phyloP scores from a whole-genome alignment of 1,140 invertebrate species.

The Drosophila ironensis region DNA sequence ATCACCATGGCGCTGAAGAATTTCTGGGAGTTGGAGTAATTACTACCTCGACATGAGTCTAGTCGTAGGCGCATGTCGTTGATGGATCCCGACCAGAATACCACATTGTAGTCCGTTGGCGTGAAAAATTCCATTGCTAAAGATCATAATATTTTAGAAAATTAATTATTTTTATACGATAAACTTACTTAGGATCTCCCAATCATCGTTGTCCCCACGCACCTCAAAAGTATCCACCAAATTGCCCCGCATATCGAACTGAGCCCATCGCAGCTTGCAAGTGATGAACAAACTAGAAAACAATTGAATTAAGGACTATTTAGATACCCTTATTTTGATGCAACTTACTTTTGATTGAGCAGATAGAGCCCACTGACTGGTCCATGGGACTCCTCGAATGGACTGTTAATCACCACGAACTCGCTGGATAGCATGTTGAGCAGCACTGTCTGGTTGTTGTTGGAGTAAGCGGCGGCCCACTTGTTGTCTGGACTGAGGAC shows the following conservation, averaged over 20 bases:
- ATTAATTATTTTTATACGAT: neutral
- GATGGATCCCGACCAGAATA: slow-evolving; percentile 91
- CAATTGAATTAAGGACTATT: neutral
- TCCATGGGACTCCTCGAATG: slow-evolving; percentile 85
- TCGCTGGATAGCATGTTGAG: slow-evolving; percentile 96
- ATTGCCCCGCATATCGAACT: slow-evolving; percentile 90
- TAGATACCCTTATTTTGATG: neutral
- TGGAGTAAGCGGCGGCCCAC: slow-evolving; percentile 97
- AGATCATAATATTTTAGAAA: neutral
- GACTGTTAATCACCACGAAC: slow-evolving; percentile 92
- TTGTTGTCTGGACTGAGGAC: slow-evolving; percentile 97
- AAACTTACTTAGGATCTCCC: slow-evolving; percentile 87
- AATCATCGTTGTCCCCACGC: slow-evolving; percentile 85
- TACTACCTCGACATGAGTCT: slow-evolving; percentile 84
- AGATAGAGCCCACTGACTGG: slow-evolving; percentile 86
- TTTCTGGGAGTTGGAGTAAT: slow-evolving; percentile 85
- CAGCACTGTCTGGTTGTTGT: slow-evolving; percentile 95
- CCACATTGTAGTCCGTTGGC: slow-evolving; percentile 87
- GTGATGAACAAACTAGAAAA: slow-evolving; percentile 83
- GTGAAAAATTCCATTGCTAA: slow-evolving; percentile 88
- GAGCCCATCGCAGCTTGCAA: slow-evolving; percentile 86
- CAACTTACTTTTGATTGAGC: slow-evolving; percentile 88
- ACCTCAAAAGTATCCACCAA: slow-evolving; percentile 84
- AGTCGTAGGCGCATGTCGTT: slow-evolving; percentile 88
- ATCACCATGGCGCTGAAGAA: slow-evolving; percentile 90